phyloP scores from a whole-genome alignment of 1,140 invertebrate species.

The Eriocheir sinensis region DNA sequence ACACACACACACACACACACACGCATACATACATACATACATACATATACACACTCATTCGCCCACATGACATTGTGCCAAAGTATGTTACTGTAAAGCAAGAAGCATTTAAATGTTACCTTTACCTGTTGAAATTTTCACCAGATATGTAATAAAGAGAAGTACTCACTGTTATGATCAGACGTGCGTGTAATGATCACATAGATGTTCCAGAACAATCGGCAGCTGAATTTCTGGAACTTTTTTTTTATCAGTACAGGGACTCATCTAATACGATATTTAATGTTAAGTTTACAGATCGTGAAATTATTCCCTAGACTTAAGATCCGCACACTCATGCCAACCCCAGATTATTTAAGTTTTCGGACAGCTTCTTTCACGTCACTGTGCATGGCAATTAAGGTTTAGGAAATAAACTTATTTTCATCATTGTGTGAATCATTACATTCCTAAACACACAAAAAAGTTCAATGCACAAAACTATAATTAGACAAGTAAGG shows the following conservation, averaged over 20 bases:
- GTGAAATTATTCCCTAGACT: neutral
- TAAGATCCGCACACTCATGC: neutral
- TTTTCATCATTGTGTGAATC: constrained; percentile 51
- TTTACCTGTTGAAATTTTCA: neutral
- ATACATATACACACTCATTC: neutral
- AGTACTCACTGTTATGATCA: neutral
- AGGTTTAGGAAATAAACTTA: constrained; percentile 42
- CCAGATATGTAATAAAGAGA: neutral
- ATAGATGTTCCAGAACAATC: neutral
- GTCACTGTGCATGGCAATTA: neutral
- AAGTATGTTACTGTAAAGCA: neutral
- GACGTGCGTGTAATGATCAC: no score
- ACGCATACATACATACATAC: neutral
- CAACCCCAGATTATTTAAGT: constrained; percentile 2
- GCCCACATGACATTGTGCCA: constrained; percentile 20
- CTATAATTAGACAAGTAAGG: no score
- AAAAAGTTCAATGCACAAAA: no score
- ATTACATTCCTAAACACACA: constrained; percentile 8
- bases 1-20: no score
- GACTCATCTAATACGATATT: neutral
- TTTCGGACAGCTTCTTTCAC: constrained; percentile 32
- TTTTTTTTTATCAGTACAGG: neutral
- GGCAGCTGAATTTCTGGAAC: neutral
- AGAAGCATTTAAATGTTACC: neutral
- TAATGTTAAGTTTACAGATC: neutral